Conservation (phyloP, 2,888 invertebrate genomes). For the Drosophila meridionalis region DNA sequence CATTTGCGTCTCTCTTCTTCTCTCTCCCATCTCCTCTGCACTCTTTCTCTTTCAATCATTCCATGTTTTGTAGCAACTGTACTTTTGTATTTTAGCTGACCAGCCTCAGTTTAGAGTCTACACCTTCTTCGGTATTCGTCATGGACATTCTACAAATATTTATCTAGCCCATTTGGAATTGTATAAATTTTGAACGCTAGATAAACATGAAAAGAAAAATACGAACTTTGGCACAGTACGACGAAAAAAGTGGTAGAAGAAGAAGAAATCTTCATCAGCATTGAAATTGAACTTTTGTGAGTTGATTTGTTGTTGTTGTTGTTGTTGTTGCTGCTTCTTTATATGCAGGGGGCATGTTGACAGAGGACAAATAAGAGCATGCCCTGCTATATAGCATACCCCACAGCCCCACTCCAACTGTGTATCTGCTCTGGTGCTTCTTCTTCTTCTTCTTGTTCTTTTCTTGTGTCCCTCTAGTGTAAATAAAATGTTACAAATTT, state of each 20-base stretch:
- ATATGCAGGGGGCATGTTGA: slow-evolving; percentile 74
- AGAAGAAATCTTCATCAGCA: slow-evolving; percentile 21
- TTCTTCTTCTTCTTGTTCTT: neutral
- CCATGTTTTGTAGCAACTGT: slow-evolving; percentile 23
- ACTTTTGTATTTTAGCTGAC: slow-evolving; percentile 1
- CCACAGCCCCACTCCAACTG: neutral
- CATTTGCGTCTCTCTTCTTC: slow-evolving; percentile 3
- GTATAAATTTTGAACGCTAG: slow-evolving; percentile 67
- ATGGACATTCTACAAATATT: slow-evolving; percentile 51
- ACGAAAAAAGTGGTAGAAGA: neutral
- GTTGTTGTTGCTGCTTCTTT: slow-evolving; percentile 53
- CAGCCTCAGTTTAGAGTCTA: neutral
- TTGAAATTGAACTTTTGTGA: slow-evolving; percentile 36
- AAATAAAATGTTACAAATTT: slow-evolving; percentile 78
- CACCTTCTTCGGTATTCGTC: neutral
- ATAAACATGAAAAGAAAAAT: slow-evolving; percentile 70
- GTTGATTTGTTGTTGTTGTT: slow-evolving; percentile 26
- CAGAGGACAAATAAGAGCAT: slow-evolving; percentile 70
- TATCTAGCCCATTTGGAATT: slow-evolving; percentile 68
- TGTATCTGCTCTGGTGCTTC: neutral
- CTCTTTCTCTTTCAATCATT: neutral
- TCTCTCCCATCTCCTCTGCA: neutral
- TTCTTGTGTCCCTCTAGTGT: slow-evolving; percentile 51
- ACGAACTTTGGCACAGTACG: slow-evolving; percentile 39
- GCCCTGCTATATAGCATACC: slow-evolving; percentile 12